Evolutionary conservation across 2,113 vertebrate species (phyloP).

Genomic region (Cynopterus brachyotis): DNA sequence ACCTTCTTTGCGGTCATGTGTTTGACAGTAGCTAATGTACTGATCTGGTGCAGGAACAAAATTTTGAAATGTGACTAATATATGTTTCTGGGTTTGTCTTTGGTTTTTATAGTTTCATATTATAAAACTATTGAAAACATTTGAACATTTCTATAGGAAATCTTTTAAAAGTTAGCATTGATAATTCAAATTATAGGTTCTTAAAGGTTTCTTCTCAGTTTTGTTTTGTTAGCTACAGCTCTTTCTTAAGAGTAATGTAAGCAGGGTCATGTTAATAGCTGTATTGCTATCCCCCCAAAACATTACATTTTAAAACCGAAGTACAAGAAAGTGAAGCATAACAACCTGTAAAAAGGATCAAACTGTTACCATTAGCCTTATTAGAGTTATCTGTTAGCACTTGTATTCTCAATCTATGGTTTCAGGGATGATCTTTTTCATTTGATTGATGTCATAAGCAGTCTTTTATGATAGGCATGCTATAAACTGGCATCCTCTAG

Average conservation of each 20-base stretch:
- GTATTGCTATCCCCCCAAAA: neutral
- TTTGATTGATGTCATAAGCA: neutral
- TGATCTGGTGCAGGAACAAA: neutral
- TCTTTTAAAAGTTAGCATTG: neutral
- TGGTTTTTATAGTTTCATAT: neutral
- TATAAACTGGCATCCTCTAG: neutral
- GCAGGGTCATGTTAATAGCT: neutral
- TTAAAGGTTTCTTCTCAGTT: neutral
- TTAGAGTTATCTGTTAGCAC: neutral
- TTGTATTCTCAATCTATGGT: conserved; percentile 9
- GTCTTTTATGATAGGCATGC: neutral
- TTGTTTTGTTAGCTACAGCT: neutral
- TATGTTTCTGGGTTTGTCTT: neutral
- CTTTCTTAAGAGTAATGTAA: neutral
- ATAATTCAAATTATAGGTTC: neutral
- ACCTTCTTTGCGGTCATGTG: neutral
- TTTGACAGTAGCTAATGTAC: neutral
- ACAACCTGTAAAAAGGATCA: neutral
- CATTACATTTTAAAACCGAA: neutral
- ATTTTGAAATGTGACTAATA: neutral
- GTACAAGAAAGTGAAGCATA: neutral
- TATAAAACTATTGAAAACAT: neutral
- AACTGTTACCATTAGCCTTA: neutral
- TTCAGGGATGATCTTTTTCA: neutral
- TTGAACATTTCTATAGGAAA: neutral